These are phyloP conservation scores for Tretioscincus oriximinensis DNA, from an alignment of 2,113 vertebrate genomes.

Conservation along the genomic window DNA sequence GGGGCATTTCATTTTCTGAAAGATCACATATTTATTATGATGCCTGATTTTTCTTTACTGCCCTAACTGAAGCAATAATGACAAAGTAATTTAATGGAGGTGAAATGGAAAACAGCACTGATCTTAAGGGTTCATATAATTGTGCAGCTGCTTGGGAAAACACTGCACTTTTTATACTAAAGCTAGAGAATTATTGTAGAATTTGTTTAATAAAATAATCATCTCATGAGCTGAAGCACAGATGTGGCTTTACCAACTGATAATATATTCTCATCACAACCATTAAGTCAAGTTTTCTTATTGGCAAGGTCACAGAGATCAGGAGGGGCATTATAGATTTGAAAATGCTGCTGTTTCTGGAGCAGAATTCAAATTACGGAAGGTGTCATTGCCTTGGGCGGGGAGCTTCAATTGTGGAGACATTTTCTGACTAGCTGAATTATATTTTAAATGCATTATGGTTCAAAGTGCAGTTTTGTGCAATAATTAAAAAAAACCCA, in stretches of 20 bases:
- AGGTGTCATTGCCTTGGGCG: not conserved
- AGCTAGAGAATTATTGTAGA: conserved; percentile 44
- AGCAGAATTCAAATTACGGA: conserved; percentile 16
- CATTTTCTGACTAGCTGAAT: not conserved
- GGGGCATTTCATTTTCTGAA: not conserved
- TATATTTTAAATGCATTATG: not conserved
- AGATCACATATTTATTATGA: not conserved
- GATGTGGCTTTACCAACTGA: conserved; percentile 34
- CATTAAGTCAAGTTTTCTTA: conserved; percentile 30
- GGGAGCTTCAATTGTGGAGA: conserved; percentile 4
- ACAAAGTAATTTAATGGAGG: not conserved
- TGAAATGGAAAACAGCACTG: conserved; percentile 19
- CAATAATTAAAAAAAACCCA: too few species aligned
- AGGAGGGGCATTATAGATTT: conserved; percentile 5
- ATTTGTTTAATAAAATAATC: conserved; percentile 53
- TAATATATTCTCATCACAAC: conserved; percentile 46
- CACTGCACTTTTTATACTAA: conserved; percentile 36
- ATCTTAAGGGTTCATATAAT: conserved; percentile 9
- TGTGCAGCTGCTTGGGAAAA: conserved; percentile 31
- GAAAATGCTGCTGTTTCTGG: conserved; percentile 18
- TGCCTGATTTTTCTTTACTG: rapidly evolving
- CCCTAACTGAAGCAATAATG: conserved; percentile 14
- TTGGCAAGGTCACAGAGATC: conserved; percentile 32
- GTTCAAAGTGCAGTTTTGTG: not conserved
- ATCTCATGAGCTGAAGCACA: not conserved